Evolutionary conservation across 1,140 invertebrate genomes (phyloP).

Genomic region (Schlechtendalia chinensis): DNA sequence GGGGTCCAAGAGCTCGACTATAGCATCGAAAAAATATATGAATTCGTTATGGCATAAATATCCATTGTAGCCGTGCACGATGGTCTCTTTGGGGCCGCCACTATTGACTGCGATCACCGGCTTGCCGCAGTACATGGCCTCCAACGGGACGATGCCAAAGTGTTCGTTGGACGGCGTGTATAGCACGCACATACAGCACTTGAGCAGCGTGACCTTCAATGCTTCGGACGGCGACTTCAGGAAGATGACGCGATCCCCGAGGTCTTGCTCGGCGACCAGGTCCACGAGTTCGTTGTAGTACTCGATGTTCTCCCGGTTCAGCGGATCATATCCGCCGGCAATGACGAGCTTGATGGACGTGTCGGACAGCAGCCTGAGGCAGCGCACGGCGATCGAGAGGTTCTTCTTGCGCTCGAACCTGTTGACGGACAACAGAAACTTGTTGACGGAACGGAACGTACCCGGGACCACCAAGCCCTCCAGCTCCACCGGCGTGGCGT

Average conservation of each 20-base stretch:
- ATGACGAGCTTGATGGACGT: slow-evolving; percentile 79
- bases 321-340: slow-evolving; percentile 93
- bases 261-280: slow-evolving; percentile 64
- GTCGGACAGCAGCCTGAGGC: slow-evolving; percentile 69
- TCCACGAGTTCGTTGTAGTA: slow-evolving; percentile 77
- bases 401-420: slow-evolving; percentile 98
- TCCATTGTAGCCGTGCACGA: slow-evolving; percentile 84
- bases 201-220: slow-evolving; percentile 78
- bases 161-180: slow-evolving; percentile 98
- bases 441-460: slow-evolving; percentile 44
- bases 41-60: slow-evolving; percentile 74
- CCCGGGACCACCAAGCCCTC: too few species aligned
- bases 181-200: slow-evolving; percentile 72
- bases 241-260: slow-evolving; percentile 79
- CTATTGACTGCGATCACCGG: slow-evolving; percentile 94
- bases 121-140: slow-evolving; percentile 92
- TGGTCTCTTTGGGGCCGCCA: slow-evolving; percentile 93
- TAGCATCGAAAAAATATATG: slow-evolving; percentile 74
- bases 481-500: slow-evolving; percentile 47
- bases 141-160: slow-evolving; percentile 98
- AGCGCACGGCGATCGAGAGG: slow-evolving; percentile 76
- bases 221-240: slow-evolving; percentile 82
- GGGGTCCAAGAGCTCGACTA: slow-evolving; percentile 61
- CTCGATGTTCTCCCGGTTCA: slow-evolving; percentile 85
- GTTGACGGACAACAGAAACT: slow-evolving; percentile 88